Conservation (phyloP, 2,888 invertebrate genomes). For the Stenodera caucasica region DNA sequence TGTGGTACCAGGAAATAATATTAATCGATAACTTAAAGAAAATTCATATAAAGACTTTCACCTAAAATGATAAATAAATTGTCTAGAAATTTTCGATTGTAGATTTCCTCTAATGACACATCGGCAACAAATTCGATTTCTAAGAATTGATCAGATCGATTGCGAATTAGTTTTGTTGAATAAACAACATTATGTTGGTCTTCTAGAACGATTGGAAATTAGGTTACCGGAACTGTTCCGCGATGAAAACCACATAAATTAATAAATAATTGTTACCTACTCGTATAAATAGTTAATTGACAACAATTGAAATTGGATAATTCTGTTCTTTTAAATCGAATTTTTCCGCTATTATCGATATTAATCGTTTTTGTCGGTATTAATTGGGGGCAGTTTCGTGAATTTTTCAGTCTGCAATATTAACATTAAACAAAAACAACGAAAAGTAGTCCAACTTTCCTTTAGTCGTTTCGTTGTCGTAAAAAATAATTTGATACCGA, state of each 20-base stretch:
- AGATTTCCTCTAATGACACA: not conserved
- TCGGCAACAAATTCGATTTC: constrained; percentile 1
- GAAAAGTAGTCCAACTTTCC: constrained; percentile 32
- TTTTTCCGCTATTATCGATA: too few relatives aligned
- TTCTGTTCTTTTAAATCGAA: too few relatives aligned
- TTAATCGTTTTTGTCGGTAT: constrained; percentile 1
- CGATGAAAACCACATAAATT: too few relatives aligned
- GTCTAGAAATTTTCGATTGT: not conserved
- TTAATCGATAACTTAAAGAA: too few relatives aligned
- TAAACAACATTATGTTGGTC: constrained; percentile 6
- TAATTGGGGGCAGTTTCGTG: constrained; percentile 2
- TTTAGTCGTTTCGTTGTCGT: constrained; percentile 66
- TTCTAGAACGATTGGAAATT: constrained; percentile 9
- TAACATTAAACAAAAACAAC: constrained; percentile 22
- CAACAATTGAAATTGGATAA: too few relatives aligned
- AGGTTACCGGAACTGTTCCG: constrained; percentile 7
- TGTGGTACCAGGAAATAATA: not conserved
- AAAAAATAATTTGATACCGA: constrained; percentile 40
- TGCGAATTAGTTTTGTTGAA: not conserved
- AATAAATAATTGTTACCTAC: too few relatives aligned
- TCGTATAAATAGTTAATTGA: too few relatives aligned
- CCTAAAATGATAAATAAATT: not conserved
- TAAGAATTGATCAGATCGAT: not conserved
- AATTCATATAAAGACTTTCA: too few relatives aligned
- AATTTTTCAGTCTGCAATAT: constrained; percentile 20